These are phyloP conservation scores for Zaprionus inermis DNA, from an alignment of 1,140 invertebrate genomes.

Conservation along the genomic window DNA sequence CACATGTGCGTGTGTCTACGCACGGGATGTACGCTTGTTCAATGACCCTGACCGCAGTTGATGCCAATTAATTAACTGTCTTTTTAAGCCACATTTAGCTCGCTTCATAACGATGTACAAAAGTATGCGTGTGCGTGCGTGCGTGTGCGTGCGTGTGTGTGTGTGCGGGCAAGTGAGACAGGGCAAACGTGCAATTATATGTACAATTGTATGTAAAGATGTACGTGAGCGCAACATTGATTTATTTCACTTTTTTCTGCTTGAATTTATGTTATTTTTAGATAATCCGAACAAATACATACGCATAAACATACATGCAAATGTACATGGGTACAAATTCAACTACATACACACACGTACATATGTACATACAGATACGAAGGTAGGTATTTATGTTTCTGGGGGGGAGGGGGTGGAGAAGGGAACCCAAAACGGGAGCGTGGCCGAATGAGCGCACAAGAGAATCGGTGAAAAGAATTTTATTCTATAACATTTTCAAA, in stretches of 20 bases:
- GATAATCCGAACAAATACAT: conserved; percentile 12
- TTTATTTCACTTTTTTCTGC: conserved; percentile 28
- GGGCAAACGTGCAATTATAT: conserved; percentile 2
- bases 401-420: background rate
- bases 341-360: background rate
- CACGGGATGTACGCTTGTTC: conserved; percentile 5
- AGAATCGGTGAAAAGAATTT: conserved; percentile 3
- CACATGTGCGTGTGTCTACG: background rate
- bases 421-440: background rate
- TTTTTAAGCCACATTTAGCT: conserved; percentile 6
- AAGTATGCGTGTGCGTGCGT: background rate
- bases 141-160: background rate
- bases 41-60: conserved; percentile 5
- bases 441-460: conserved; percentile 1
- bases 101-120: background rate
- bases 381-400: conserved; percentile 11
- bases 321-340: background rate
- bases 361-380: conserved; percentile 13
- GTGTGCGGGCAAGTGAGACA: background rate
- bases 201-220: conserved; percentile 24
- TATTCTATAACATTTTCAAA: background rate
- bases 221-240: conserved; percentile 20
- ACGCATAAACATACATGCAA: background rate
- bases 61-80: conserved; percentile 7
- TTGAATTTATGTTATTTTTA: conserved; percentile 46